Percentiles rank a stretch among this genome's conserved stretches.
Evolutionary conservation across 2,113 vertebrate genomes (phyloP).

Genomic region (Microtus ochrogaster): DNA sequence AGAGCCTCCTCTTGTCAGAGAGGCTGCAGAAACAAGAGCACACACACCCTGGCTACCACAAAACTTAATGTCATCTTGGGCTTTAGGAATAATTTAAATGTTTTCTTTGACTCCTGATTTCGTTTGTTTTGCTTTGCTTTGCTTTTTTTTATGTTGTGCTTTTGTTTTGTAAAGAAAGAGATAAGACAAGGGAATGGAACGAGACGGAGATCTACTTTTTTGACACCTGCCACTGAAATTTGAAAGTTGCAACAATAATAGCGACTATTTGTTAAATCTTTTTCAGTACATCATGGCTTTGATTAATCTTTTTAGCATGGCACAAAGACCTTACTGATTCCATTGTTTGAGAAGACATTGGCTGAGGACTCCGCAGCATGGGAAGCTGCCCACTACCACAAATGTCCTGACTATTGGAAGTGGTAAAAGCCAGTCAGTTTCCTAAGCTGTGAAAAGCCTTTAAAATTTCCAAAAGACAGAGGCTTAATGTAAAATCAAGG

Average conservation of each 20-base stretch:
- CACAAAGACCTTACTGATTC: neutral
- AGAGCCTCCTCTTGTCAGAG: neutral
- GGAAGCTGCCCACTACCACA: neutral
- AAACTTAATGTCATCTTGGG: neutral
- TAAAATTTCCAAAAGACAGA: neutral
- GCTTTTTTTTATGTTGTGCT: neutral
- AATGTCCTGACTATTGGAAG: neutral
- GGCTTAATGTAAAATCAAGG: neutral
- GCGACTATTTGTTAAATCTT: neutral
- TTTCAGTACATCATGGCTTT: neutral
- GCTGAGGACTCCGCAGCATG: neutral
- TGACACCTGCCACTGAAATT: neutral
- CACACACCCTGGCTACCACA: neutral
- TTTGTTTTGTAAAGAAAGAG: neutral
- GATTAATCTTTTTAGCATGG: neutral
- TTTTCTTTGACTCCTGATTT: neutral
- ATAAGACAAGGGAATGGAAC: neutral
- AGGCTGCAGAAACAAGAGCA: neutral
- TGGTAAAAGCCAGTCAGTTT: neutral
- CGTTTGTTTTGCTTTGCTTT: neutral
- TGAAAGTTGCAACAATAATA: neutral
- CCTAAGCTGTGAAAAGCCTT: neutral
- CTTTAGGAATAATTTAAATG: neutral
- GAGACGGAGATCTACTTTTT: neutral
- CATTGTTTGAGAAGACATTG: neutral